Percentiles rank a stretch among this genome's conserved stretches.
Conservation (phyloP, 1,140 invertebrate genomes). For the Ceratoteleas bidentatus region DNA sequence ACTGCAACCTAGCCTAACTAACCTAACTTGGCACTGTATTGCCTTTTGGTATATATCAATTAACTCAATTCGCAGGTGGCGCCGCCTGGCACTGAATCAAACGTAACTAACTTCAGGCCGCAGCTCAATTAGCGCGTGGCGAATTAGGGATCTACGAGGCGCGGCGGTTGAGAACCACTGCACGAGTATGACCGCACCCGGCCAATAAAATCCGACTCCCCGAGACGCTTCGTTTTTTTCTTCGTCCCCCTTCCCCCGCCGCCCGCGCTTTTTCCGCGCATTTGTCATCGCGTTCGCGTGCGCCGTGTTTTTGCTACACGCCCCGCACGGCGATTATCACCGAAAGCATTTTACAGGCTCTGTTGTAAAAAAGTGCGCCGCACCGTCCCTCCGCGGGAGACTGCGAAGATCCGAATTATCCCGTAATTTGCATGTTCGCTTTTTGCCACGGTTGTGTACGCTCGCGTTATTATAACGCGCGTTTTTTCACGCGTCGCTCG, state of each 20-base stretch:
- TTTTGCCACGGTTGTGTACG: conserved; percentile 3
- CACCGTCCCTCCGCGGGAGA: neutral
- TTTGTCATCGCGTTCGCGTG: too few species aligned
- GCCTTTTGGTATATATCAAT: conserved; percentile 56
- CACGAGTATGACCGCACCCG: too few species aligned
- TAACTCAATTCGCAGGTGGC: conserved; percentile 58
- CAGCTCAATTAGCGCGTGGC: conserved; percentile 45
- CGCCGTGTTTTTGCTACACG: too few species aligned
- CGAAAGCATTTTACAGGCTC: conserved; percentile 17
- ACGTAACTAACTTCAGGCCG: conserved; percentile 57
- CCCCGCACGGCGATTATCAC: too few species aligned
- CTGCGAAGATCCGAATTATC: conserved; percentile 11
- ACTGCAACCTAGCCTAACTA: conserved; percentile 43
- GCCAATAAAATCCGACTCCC: too few species aligned
- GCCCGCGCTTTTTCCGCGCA: conserved; percentile 8
- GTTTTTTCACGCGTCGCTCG: conserved; percentile 22
- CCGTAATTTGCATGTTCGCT: conserved; percentile 1
- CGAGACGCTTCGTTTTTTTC: too few species aligned
- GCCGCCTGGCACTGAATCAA: conserved; percentile 43
- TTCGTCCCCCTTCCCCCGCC: too few species aligned
- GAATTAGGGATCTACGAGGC: conserved; percentile 19
- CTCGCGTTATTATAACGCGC: conserved; percentile 22
- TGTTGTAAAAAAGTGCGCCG: conserved; percentile 23
- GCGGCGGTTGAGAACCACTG: conserved; percentile 27
- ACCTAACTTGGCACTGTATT: conserved; percentile 41